Evolutionary conservation across 2,888 invertebrate genomes (phyloP), one percentile per base, ranked within the genome.

Genomic region (Blastobasis adustella): DNA sequence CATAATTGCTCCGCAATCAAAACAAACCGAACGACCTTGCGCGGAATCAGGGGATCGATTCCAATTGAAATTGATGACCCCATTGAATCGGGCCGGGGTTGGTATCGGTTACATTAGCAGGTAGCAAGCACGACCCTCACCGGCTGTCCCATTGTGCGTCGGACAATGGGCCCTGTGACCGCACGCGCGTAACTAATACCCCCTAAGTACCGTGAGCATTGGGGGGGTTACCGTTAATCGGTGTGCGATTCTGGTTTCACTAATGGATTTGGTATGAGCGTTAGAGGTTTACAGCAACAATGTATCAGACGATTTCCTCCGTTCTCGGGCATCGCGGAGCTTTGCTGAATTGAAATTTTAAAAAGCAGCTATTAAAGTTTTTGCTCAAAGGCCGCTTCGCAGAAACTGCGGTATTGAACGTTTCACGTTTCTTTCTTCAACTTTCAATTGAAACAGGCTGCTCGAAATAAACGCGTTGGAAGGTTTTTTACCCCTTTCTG

Each of bases 101-200:
- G 51, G n/a, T 52, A 49, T 49, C 41, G 41, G 41, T 50, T 41
- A 46, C 46, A 50, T 23, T 50, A 49, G 37, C 47, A 51, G 51
- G 51, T 52, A 46, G 42, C 10, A 23, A 39, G 40, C 38, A 50
- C 37, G 49, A 46, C 50, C 50, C 50, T 46, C 46, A 46, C 46
- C 37, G 41, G 42, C 39, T 46, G 46, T 52, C 42, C 49, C 47
- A 52, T 49, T 49, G 49, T 49, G 37, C 7, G 42, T 4, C 37
- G 47, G 44, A 50, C 47, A 53, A 41, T 37, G 46, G 46, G 38
- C 49, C 37, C 45, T 47, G 55, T 55, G 52, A 45, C 53, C 48
- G 49, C 56, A 53, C 56, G 51, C 53, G 56, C 56, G 56, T 43
- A 51, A 51, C 47, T 56, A 56, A 56, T 56, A 53, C 51, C 44